Evolutionary conservation across 1,140 invertebrate genomes (phyloP).

Genomic region (Hesperophylax magnus): DNA sequence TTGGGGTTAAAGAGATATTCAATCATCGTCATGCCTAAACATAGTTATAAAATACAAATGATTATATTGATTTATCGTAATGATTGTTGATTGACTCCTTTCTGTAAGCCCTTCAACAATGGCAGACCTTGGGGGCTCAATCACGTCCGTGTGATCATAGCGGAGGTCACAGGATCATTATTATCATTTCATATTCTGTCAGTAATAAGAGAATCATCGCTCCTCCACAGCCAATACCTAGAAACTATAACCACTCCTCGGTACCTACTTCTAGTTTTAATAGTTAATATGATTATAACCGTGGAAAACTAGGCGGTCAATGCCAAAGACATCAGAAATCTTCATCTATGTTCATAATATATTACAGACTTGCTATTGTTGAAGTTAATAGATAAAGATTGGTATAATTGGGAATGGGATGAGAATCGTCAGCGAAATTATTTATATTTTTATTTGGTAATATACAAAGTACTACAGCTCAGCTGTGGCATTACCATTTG

Average conservation of each 20-base stretch:
- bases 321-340: background rate
- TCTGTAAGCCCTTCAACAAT: conserved; percentile 14
- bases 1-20: too few relatives aligned
- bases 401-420: too few relatives aligned
- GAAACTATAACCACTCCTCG: background rate
- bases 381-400: too few relatives aligned
- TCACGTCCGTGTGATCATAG: conserved; percentile 15
- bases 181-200: background rate
- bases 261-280: background rate
- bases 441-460: too few relatives aligned
- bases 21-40: too few relatives aligned
- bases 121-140: conserved; percentile 19
- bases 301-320: background rate
- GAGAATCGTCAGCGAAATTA: too few relatives aligned
- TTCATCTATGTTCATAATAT: background rate
- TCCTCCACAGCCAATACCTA: background rate
- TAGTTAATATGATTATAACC: background rate
- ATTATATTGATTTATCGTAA: too few relatives aligned
- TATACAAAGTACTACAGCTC: too few relatives aligned
- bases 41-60: too few relatives aligned
- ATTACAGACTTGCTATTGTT: background rate
- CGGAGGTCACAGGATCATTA: conserved; percentile 12
- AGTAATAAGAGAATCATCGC: conserved; percentile 30
- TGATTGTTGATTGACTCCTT: background rate
- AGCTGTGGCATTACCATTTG: too few relatives aligned